Evolutionary conservation across 2,888 invertebrate species (phyloP), one percentile per base, ranked within the genome.

Genomic region (Hemaris fuciformis): DNA sequence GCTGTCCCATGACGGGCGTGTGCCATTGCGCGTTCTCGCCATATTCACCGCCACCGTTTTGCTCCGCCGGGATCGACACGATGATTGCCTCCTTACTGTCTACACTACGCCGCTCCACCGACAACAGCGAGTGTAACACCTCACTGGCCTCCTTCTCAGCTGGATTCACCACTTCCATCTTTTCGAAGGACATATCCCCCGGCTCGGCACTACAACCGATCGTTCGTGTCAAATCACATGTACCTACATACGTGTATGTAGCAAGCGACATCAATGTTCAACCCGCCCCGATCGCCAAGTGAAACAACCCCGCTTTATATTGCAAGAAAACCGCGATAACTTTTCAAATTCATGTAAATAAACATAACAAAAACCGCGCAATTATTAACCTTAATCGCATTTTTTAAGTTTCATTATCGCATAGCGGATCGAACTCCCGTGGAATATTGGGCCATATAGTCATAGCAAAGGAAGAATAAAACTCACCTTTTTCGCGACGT

Each of bases 121-220:
- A 94, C 61, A 95, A 84, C 66, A 95, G 84, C 18, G 95, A 94
- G 79, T 95, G 95, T 60, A 95, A 87, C 46, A 95, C 95, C 85
- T 95, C 95, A 76, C 95, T 95, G 20, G 95, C 95, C 81, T 95
- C 95, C 82, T 95, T 95, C 85, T 95, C 95, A 38, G 95, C 95
- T 65, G 94, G 93, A 81, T 94, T 94, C 71, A 94, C 94, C 73
- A 93, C 93, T 79, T 94, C 93, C 94, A 94, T 94, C 87, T 93
- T 93, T 77, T 91, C 90, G 82, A 87, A 93, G 71, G 91, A 91
- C 91, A 93, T 90, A 79, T 75, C 75, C 74, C 53, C 18, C 25
- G 27, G 81, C 79, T 84, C 81, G 81, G 83, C 78, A 81, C 88
- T 90, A 89, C 78, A 91, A 90, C 78, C 87, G 86, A 91, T 85